Base-by-base conservation (phyloP, 2,797 vertebrate genomes). In the Catamblyrhynchus diadema region DNA sequence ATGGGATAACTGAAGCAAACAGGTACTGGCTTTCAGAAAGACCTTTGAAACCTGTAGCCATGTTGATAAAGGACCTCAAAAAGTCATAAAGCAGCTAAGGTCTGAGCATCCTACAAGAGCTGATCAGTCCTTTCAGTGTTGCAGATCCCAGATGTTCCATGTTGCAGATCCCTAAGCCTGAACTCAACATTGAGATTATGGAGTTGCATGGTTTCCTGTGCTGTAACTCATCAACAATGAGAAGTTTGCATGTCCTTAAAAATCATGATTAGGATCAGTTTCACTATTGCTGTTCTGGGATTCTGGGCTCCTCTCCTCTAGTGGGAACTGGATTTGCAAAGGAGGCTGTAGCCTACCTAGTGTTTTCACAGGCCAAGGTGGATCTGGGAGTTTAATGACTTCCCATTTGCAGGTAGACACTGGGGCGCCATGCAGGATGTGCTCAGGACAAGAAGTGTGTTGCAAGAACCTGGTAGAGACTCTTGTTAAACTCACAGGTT, bases 401-500 rank as follows among this genome's bases (percentile, higher is more conserved):
- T 95, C 67, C 37, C 74, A 50, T 87, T 85, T 86, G 75, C 64
- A 82, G 37, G 57, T 9, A 85, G 93, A 94, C 89, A 3, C 66
- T 62, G 0, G 1, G 94, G 39, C 4, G 1, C 86, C 32, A 0
- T n/a, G 48, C 16, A 8, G 28, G 47, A 10, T 69, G 62, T 41
- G 51, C 51, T 91, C 53, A 70, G 81, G 60, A 42, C 48, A 23
- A 82, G 56, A 57, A 48, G 56, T n/a, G 62, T 96, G 84, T 92
- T 91, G 94, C 81, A 93, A 94, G 89, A 89, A 48, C 59, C 35
- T 65, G 20, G 50, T 74, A 32, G 56, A 94, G 59, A 24, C 33
- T 91, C 74, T 20, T 32, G 9, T 88, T 83, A 74, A 79, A 32
- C 35, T 28, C n/a, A 8, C 48, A 37, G 37, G 25, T 74, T 90